These are phyloP conservation scores for Branchellion lobata DNA, from an alignment of 2,888 invertebrate genomes.

Conservation along the genomic window DNA sequence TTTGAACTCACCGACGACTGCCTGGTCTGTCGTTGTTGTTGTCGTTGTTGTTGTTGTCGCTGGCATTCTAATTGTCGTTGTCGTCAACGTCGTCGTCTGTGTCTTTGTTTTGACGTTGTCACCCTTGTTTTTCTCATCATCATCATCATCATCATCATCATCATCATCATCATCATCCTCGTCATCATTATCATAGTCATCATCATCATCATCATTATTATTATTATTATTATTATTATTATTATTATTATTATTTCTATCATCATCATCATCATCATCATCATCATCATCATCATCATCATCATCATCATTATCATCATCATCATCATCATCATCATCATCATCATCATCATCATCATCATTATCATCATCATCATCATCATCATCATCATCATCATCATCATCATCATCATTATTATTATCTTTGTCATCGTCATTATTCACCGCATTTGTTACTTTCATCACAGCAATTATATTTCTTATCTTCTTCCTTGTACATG, in stretches of 20 bases:
- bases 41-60: neutral
- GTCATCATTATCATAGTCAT: neutral
- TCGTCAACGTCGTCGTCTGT: neutral
- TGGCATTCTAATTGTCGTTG: neutral
- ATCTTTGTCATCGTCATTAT: too few species aligned
- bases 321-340: neutral
- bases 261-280: too few species aligned
- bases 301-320: neutral
- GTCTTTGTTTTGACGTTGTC: neutral
- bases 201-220: neutral
- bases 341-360: neutral
- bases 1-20: neutral
- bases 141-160: neutral
- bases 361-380: neutral
- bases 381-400: neutral
- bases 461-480: too few species aligned
- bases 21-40: neutral
- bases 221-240: neutral
- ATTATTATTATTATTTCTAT: neutral
- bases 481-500: too few species aligned
- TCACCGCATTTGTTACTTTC: too few species aligned
- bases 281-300: neutral
- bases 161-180: too few species aligned
- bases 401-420: neutral
- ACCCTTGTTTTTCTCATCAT: neutral